These are phyloP conservation scores for Scytalopus superciliaris DNA, from an alignment of 2,113 vertebrate species.

Conservation along the genomic window DNA sequence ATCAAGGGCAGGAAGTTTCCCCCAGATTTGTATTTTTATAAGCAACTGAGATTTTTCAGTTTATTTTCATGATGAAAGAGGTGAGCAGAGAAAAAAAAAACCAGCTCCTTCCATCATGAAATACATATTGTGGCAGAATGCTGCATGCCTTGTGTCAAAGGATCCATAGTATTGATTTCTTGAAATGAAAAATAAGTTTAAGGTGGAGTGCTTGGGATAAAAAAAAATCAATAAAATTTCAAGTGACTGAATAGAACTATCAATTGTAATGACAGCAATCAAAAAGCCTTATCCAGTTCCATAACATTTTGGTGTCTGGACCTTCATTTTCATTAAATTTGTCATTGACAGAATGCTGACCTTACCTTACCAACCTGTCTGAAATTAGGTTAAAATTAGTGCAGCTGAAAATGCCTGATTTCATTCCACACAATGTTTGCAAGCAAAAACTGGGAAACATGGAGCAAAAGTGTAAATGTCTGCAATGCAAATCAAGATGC, in stretches of 20 bases:
- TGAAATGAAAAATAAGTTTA: constrained; percentile 71
- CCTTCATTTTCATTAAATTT: constrained; percentile 62
- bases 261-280: constrained; percentile 63
- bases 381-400: constrained; percentile 52
- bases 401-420: neutral
- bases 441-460: neutral
- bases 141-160: constrained; percentile 52
- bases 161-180: constrained; percentile 67
- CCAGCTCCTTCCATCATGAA: neutral
- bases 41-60: neutral
- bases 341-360: constrained; percentile 52
- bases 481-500: neutral
- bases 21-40: neutral
- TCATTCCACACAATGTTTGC: neutral
- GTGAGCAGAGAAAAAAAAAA: neutral
- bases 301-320: constrained; percentile 48
- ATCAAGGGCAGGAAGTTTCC: constrained; percentile 12
- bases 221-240: constrained; percentile 66
- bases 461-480: neutral
- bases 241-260: constrained; percentile 70
- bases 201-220: constrained; percentile 30
- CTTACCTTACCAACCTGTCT: constrained; percentile 31
- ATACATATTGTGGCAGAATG: constrained; percentile 36
- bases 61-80: neutral
- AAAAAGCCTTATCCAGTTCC: constrained; percentile 57